Percentiles rank a stretch among this genome's conserved stretches.
Conservation (phyloP, 2,113 vertebrate genomes). For the Rhabdomys dilectus region DNA sequence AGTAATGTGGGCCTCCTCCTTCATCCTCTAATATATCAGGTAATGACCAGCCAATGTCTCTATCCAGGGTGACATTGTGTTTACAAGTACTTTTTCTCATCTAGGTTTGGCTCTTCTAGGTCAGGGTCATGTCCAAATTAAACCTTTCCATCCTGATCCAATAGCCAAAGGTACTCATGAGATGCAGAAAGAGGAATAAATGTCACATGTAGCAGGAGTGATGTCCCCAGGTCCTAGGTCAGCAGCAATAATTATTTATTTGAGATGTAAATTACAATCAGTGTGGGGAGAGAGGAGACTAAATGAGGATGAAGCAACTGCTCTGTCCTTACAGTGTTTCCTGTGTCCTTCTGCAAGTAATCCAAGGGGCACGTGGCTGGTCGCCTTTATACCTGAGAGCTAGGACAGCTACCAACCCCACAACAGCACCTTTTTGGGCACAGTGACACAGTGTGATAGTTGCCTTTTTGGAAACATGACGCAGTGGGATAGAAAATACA, state of each 20-base stretch:
- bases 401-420: accelerated
- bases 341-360: too few species aligned
- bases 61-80: background rate
- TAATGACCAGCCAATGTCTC: accelerated
- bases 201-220: accelerated
- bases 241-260: background rate
- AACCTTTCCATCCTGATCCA: background rate
- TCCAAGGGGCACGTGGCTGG: accelerated
- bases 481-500: accelerated
- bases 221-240: too few species aligned
- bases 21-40: background rate
- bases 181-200: background rate
- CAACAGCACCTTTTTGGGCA: background rate
- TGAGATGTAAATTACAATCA: background rate
- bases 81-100: background rate
- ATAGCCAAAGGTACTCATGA: background rate
- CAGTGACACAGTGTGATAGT: too few species aligned
- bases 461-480: too few species aligned
- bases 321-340: too few species aligned
- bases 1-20: background rate
- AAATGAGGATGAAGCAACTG: background rate
- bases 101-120: background rate
- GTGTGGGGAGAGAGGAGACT: background rate
- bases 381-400: accelerated
- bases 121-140: background rate